Percentiles rank a stretch among this genome's conserved stretches.
phyloP scores from a whole-genome alignment of 2,797 vertebrate genomes.

The Parauchenoglanis ngamensis region DNA sequence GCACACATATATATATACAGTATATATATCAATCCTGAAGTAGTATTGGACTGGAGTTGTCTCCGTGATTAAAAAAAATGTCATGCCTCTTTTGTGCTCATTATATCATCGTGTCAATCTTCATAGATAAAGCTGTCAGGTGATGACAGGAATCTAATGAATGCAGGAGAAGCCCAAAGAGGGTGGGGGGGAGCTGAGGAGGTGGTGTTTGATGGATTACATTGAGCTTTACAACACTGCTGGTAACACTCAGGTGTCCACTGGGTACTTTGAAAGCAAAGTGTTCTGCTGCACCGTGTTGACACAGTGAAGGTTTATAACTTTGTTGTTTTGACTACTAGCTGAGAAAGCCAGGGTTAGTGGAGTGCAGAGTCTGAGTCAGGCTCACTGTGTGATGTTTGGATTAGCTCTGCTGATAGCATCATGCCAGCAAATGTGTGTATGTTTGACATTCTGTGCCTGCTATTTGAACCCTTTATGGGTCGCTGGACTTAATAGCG shows the following conservation, averaged over 20 bases:
- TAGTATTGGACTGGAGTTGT: neutral
- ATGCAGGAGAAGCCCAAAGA: slow-evolving; percentile 1
- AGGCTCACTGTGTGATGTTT: slow-evolving; percentile 28
- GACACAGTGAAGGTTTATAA: neutral
- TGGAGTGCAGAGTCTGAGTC: slow-evolving; percentile 39
- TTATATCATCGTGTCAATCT: slow-evolving; percentile 41
- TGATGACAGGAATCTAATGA: slow-evolving; percentile 51
- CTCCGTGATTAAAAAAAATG: slow-evolving; percentile 37
- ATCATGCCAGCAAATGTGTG: slow-evolving; percentile 35
- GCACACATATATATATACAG: neutral
- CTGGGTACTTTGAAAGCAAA: neutral
- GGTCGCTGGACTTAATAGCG: neutral
- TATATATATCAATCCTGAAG: neutral
- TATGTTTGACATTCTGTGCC: neutral
- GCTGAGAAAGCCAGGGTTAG: neutral
- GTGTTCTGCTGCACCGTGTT: slow-evolving; percentile 1
- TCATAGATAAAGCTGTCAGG: slow-evolving; percentile 51
- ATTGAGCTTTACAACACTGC: neutral
- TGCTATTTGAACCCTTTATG: slow-evolving; percentile 14
- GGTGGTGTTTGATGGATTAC: slow-evolving; percentile 24
- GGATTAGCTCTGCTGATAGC: slow-evolving; percentile 45
- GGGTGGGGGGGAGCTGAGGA: neutral
- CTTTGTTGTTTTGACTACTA: slow-evolving; percentile 5
- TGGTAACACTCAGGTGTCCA: slow-evolving; percentile 5
- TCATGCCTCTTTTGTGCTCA: slow-evolving; percentile 39